phyloP scores from a whole-genome alignment of 2,888 invertebrate genomes.

The Clepsis dumicolana region DNA sequence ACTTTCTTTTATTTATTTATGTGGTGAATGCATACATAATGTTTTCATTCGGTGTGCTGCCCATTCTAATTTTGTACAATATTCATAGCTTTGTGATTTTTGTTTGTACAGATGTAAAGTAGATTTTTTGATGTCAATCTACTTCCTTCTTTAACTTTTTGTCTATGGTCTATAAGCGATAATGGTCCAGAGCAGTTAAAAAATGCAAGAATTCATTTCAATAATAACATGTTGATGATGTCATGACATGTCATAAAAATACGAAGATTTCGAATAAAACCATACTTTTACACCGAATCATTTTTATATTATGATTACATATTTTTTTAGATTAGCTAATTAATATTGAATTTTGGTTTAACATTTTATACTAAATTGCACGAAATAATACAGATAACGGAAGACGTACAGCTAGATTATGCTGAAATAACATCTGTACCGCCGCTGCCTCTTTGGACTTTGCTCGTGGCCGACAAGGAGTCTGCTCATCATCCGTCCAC shows the following conservation, averaged over 20 bases:
- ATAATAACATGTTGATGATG: too few species aligned
- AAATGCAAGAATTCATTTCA: too few species aligned
- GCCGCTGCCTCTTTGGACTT: conserved; percentile 97
- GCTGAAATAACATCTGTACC: conserved; percentile 99
- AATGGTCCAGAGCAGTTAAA: not conserved
- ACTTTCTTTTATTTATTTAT: not conserved
- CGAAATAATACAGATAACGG: conserved; percentile 87
- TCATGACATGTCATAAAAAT: too few species aligned
- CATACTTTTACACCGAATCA: too few species aligned
- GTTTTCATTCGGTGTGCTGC: not conserved
- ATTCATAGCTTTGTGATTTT: not conserved
- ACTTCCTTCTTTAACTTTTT: not conserved
- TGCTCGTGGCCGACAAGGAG: conserved; percentile 97
- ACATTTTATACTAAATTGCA: not conserved
- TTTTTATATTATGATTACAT: too few species aligned
- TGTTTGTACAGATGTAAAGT: not conserved
- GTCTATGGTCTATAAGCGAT: not conserved
- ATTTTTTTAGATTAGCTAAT: too few species aligned
- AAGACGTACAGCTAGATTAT: conserved; percentile 96
- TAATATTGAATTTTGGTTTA: not conserved
- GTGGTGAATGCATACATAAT: not conserved
- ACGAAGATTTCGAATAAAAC: too few species aligned
- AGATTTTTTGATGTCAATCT: not conserved
- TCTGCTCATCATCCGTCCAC: conserved; percentile 86
- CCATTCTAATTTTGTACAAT: conserved; percentile 6